Evolutionary conservation across 2,888 invertebrate species (phyloP).

Genomic region (Pammene fasciana): DNA sequence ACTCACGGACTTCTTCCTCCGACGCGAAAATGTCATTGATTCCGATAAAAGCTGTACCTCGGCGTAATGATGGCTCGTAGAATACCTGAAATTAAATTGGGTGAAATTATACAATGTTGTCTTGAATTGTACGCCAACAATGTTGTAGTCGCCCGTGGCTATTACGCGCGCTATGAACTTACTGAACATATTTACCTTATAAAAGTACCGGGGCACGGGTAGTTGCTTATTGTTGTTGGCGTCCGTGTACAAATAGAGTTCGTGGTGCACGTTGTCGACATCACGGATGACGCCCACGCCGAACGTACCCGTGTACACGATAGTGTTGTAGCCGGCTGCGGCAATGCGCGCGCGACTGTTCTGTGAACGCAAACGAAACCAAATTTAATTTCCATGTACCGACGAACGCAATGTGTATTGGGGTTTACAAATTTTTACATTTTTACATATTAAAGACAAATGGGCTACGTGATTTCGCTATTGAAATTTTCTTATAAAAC

Average conservation of each 20-base stretch:
- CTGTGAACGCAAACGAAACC: conserved; percentile 47
- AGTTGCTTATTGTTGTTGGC: conserved; percentile 65
- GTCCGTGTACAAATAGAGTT: too few relatives aligned
- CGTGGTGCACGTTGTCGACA: conserved; percentile 59
- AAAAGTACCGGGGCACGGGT: conserved; percentile 73
- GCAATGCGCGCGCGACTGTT: conserved; percentile 70
- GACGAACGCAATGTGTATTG: too few relatives aligned
- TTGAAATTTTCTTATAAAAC: too few relatives aligned
- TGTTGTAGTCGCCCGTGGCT: too few relatives aligned
- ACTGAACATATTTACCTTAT: conserved; percentile 61
- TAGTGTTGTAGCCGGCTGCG: conserved; percentile 63
- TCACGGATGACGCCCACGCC: conserved; percentile 82
- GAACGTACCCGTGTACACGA: conserved; percentile 84
- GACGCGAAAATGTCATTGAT: conserved; percentile 85
- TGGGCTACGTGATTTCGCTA: too few relatives aligned
- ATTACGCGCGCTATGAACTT: too few relatives aligned
- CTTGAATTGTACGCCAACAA: too few relatives aligned
- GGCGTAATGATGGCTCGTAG: conserved; percentile 74
- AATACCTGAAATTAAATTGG: conserved; percentile 68
- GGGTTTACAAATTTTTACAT: too few relatives aligned
- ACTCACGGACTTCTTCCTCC: conserved; percentile 60
- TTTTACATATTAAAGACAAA: too few relatives aligned
- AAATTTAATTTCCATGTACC: too few relatives aligned
- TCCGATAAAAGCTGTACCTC: conserved; percentile 84
- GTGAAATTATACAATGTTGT: too few relatives aligned